A percentile compares a stretch with the other conserved stretches of the same genome.
phyloP scores from a whole-genome alignment of 1,140 invertebrate species.

The Formica exsecta region DNA sequence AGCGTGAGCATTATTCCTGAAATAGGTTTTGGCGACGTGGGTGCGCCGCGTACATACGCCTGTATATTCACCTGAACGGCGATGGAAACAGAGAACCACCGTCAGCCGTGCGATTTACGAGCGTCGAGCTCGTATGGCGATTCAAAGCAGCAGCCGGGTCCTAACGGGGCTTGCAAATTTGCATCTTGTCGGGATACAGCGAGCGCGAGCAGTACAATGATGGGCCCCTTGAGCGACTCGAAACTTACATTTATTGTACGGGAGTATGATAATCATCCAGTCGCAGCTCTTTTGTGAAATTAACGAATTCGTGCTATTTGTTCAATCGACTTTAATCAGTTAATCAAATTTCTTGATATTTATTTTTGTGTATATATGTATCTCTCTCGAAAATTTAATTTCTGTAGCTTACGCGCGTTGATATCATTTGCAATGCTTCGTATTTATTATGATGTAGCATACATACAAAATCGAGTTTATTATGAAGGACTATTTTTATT shows the following conservation, averaged over 20 bases:
- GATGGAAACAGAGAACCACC: constrained; percentile 47
- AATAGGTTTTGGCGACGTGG: constrained; percentile 66
- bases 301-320: not conserved
- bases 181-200: constrained; percentile 54
- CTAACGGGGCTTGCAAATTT: constrained; percentile 62
- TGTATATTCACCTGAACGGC: constrained; percentile 44
- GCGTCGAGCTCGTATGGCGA: constrained; percentile 49
- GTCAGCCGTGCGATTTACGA: constrained; percentile 53
- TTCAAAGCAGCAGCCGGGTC: constrained; percentile 53
- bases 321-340: constrained; percentile 16
- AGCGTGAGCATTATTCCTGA: constrained; percentile 67
- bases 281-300: not conserved
- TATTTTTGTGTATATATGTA: not conserved
- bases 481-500: constrained; percentile 28
- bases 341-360: constrained; percentile 1
- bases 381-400: constrained; percentile 12
- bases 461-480: not conserved
- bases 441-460: not conserved
- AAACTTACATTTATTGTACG: constrained; percentile 36
- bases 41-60: constrained; percentile 15
- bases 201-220: constrained; percentile 20
- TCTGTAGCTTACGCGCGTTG: not conserved
- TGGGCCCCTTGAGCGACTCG: constrained; percentile 56
- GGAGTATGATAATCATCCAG: not conserved
- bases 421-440: not conserved